phyloP scores from a whole-genome alignment of 2,888 invertebrate genomes.

The Dysmachus trigonus region DNA sequence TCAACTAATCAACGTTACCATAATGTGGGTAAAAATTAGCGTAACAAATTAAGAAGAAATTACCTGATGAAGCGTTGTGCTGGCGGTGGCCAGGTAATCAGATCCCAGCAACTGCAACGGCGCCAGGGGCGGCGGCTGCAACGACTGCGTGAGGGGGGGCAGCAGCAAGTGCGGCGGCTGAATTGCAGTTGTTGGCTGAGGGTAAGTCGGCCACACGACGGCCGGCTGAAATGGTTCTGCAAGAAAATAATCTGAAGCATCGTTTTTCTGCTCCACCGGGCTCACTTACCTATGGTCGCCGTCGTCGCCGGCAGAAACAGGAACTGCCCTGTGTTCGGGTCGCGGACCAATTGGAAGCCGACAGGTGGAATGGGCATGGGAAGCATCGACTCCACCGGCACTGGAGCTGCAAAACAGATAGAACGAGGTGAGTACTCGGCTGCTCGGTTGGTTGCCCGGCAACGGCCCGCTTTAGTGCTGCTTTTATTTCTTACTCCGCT shows the following conservation, averaged over 20 bases:
- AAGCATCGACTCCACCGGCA: conserved; percentile 79
- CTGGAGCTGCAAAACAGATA: conserved; percentile 68
- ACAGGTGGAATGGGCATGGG: conserved; percentile 78
- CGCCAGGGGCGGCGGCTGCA: conserved; percentile 68
- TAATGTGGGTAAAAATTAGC: background rate
- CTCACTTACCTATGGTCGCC: conserved; percentile 66
- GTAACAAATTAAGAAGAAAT: background rate
- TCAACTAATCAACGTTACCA: background rate
- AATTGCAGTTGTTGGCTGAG: conserved; percentile 63
- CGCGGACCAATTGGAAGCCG: conserved; percentile 86
- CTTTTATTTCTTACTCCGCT: background rate
- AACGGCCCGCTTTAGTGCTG: background rate
- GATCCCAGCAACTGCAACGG: conserved; percentile 72
- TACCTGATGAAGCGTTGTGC: conserved; percentile 69
- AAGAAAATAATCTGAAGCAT: conserved; percentile 31
- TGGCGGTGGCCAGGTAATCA: conserved; percentile 70
- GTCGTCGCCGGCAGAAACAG: conserved; percentile 80
- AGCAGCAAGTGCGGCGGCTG: conserved; percentile 51
- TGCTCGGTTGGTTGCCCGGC: background rate
- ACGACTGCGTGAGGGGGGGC: conserved; percentile 52
- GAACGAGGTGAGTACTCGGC: background rate
- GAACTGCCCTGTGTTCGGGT: conserved; percentile 84
- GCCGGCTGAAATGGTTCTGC: conserved; percentile 76
- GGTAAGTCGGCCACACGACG: conserved; percentile 78
- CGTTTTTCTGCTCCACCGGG: background rate